Conservation (phyloP, 1,140 invertebrate genomes). For the Nasonia longicornis region DNA sequence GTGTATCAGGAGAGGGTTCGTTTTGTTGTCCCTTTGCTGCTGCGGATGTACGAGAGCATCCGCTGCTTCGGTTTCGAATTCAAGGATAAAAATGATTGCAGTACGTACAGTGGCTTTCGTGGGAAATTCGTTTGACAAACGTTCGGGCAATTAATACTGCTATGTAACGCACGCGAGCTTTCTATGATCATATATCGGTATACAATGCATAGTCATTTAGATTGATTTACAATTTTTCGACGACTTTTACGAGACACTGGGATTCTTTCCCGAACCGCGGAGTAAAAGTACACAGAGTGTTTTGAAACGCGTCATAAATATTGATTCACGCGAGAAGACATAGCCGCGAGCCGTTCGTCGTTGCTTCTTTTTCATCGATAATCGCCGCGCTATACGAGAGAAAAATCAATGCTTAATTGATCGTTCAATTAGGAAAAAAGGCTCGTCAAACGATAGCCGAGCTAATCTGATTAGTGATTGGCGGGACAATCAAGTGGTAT, state of each 20-base stretch:
- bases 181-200: too few species aligned
- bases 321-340: neutral
- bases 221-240: conserved; percentile 20
- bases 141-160: too few species aligned
- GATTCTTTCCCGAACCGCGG: neutral
- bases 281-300: neutral
- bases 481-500: conserved; percentile 46
- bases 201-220: neutral
- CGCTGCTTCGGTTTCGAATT: too few species aligned
- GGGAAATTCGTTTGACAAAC: too few species aligned
- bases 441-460: neutral
- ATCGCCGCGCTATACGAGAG: neutral
- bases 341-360: neutral
- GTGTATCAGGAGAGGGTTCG: neutral
- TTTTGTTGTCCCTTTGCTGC: neutral
- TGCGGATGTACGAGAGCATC: too few species aligned
- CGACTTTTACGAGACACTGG: neutral
- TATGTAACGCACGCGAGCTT: too few species aligned
- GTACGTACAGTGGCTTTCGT: too few species aligned
- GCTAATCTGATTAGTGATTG: conserved; percentile 40
- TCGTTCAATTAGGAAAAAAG: conserved; percentile 33
- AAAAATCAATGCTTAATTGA: conserved; percentile 40
- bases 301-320: conserved; percentile 24
- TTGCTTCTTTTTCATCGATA: neutral
- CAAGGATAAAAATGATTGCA: too few species aligned